Conservation (phyloP, 2,888 invertebrate species). For the Magallana nippona region DNA sequence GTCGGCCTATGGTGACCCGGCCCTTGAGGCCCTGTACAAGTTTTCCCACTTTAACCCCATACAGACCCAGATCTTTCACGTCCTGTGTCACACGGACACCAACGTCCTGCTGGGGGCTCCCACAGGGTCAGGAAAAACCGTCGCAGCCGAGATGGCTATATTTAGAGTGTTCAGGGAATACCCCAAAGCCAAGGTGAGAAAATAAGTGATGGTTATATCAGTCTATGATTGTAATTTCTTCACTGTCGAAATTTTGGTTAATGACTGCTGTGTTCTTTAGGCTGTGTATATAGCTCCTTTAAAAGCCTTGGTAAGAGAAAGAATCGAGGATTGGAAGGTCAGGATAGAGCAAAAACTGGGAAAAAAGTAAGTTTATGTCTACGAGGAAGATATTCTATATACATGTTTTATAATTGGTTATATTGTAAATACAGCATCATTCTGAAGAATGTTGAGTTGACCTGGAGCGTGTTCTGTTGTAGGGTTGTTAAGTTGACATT, state of each 20-base stretch:
- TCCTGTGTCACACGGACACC: slow-evolving; percentile 94
- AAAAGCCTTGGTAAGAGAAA: slow-evolving; percentile 97
- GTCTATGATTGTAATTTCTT: too few species aligned
- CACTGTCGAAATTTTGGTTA: too few species aligned
- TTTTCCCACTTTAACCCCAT: slow-evolving; percentile 99
- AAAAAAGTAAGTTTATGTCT: slow-evolving; percentile 83
- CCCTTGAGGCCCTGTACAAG: slow-evolving; percentile 90
- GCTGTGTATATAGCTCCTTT: slow-evolving; percentile 98
- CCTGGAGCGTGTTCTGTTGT: too few species aligned
- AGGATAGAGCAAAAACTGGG: slow-evolving; percentile 78
- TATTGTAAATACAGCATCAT: too few species aligned
- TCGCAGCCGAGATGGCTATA: slow-evolving; percentile 98
- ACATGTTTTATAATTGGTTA: background rate
- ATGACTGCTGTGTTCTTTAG: slow-evolving; percentile 57
- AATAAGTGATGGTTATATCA: background rate
- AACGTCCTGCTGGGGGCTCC: slow-evolving; percentile 94
- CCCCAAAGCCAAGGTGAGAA: slow-evolving; percentile 83
- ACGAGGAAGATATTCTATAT: background rate
- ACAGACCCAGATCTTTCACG: slow-evolving; percentile 98
- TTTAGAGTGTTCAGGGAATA: slow-evolving; percentile 92
- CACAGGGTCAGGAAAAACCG: slow-evolving; percentile 98
- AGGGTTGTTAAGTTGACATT: background rate
- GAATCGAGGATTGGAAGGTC: slow-evolving; percentile 93
- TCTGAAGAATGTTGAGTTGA: too few species aligned
- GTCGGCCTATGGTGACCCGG: slow-evolving; percentile 88